Evolutionary conservation across 2,888 invertebrate species (phyloP).

Genomic region (Diaperis boleti): DNA sequence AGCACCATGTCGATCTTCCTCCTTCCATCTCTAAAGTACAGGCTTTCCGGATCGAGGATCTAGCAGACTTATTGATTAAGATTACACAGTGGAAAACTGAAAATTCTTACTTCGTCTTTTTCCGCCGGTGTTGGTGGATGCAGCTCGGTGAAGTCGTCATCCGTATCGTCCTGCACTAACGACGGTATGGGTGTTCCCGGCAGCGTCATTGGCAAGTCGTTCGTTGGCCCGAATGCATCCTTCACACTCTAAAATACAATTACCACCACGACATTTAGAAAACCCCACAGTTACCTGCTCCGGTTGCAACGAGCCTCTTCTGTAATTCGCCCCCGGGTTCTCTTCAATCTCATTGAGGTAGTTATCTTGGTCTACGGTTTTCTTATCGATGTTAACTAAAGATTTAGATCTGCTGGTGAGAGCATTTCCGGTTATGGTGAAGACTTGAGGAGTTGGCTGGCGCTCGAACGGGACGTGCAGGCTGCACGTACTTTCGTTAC

Average conservation of each 20-base stretch:
- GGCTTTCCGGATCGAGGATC: conserved; percentile 74
- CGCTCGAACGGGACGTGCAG: conserved; percentile 55
- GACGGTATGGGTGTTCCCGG: conserved; percentile 66
- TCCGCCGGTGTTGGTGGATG: conserved; percentile 55
- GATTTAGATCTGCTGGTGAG: conserved; percentile 57
- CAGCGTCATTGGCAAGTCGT: conserved; percentile 55
- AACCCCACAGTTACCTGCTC: conserved; percentile 53
- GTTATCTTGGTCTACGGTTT: conserved; percentile 50
- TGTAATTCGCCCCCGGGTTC: conserved; percentile 51
- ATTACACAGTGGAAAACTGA: background rate
- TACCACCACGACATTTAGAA: no score
- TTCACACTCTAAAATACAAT: conserved; percentile 48
- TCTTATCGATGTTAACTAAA: conserved; percentile 55
- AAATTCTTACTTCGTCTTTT: conserved; percentile 56
- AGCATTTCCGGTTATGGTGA: conserved; percentile 36
- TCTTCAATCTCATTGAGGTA: conserved; percentile 62
- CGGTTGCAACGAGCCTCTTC: conserved; percentile 60
- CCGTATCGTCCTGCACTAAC: conserved; percentile 58
- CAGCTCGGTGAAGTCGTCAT: conserved; percentile 49
- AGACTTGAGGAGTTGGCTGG: conserved; percentile 54
- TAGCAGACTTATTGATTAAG: background rate
- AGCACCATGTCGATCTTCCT: conserved; percentile 90
- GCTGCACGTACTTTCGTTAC: conserved; percentile 61
- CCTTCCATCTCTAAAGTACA: conserved; percentile 82
- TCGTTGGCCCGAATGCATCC: conserved; percentile 68